Percentiles rank a stretch among this genome's conserved stretches.
These are phyloP conservation scores for Peromyscus eremicus DNA, from an alignment of 2,797 vertebrate species.

Conservation along the genomic window DNA sequence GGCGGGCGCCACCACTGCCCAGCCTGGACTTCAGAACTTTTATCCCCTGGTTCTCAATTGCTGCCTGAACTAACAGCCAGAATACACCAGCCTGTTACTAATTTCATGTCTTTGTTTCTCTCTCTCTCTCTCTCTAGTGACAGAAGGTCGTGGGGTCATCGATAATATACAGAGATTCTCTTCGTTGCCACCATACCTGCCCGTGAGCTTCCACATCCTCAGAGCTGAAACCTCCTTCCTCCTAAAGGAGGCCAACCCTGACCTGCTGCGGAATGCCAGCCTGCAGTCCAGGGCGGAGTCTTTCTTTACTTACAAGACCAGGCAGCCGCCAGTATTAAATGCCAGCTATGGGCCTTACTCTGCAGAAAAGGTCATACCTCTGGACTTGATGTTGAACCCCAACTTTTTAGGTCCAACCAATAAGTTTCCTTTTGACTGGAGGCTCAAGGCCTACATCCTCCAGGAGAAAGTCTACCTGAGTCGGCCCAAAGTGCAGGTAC, in stretches of 20 bases:
- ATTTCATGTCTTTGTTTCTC: background rate
- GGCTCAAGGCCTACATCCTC: conserved; percentile 92
- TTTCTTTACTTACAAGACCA: conserved; percentile 94
- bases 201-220: conserved; percentile 94
- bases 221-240: conserved; percentile 93
- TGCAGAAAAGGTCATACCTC: conserved; percentile 91
- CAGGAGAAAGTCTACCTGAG: conserved; percentile 90
- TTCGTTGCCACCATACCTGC: conserved; percentile 94
- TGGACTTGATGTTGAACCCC: conserved; percentile 90
- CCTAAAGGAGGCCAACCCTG: conserved; percentile 95
- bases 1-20: too few relatives aligned
- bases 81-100: background rate
- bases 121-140: conserved; percentile 85
- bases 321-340: conserved; percentile 90
- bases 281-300: conserved; percentile 93
- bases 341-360: conserved; percentile 95
- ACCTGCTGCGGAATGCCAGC: conserved; percentile 95
- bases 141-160: conserved; percentile 90
- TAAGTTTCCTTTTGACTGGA: conserved; percentile 94
- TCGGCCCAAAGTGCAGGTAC: conserved; percentile 93
- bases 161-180: conserved; percentile 93
- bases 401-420: conserved; percentile 88
- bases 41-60: background rate
- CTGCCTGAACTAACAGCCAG: background rate
- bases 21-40: background rate